phyloP scores from a whole-genome alignment of 2,797 vertebrate genomes.

The Linurgus olivaceus region DNA sequence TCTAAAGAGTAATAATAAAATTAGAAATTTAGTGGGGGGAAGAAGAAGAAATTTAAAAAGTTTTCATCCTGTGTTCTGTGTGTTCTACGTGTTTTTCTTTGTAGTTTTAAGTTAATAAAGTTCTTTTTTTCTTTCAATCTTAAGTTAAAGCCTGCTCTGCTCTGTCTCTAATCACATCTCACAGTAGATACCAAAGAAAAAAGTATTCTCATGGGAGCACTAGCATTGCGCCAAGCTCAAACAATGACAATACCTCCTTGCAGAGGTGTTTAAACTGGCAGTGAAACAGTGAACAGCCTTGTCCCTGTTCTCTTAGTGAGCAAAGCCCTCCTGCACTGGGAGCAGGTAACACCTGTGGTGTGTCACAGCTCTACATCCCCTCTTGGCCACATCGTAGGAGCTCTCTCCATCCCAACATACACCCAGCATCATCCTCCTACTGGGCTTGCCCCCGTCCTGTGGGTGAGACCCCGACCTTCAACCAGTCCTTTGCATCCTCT shows the following conservation, averaged over 20 bases:
- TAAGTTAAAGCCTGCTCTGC: too few species aligned
- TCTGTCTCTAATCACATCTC: too few species aligned
- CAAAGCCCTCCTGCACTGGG: neutral
- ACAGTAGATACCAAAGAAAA: too few species aligned
- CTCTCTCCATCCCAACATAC: rapidly evolving
- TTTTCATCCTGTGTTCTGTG: too few species aligned
- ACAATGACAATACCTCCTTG: neutral
- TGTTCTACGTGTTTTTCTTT: too few species aligned
- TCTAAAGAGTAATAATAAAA: too few species aligned
- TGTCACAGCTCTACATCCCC: rapidly evolving
- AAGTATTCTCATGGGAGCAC: too few species aligned
- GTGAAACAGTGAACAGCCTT: neutral
- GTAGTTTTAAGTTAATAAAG: too few species aligned
- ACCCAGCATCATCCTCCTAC: neutral
- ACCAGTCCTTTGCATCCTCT: neutral
- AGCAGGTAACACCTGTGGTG: rapidly evolving
- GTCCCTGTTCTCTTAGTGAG: rapidly evolving
- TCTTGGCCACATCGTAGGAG: rapidly evolving
- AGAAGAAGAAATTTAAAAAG: too few species aligned
- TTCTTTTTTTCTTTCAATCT: too few species aligned
- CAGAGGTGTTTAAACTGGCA: neutral
- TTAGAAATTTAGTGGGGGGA: too few species aligned
- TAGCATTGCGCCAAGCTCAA: too few species aligned
- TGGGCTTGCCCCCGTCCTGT: neutral
- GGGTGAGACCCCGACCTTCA: neutral